phyloP scores from a whole-genome alignment of 1,140 invertebrate species.

The Drosophila virilis region DNA sequence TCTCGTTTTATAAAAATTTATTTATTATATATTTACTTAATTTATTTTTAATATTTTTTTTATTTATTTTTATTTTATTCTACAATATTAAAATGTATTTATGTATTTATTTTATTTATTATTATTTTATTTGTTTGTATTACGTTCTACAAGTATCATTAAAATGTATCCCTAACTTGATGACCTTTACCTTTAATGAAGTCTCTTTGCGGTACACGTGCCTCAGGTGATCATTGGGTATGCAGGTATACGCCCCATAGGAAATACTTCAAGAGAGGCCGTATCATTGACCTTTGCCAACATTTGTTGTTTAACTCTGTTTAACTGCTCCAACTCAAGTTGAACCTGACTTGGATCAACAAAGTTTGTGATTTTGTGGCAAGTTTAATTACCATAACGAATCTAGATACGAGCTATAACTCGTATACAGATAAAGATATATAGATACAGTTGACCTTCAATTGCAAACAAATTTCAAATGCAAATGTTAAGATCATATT shows the following conservation, averaged over 20 bases:
- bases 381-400: constrained; percentile 73
- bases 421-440: not conserved
- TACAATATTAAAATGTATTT: no score
- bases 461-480: constrained; percentile 42
- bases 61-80: no score
- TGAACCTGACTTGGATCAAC: constrained; percentile 51
- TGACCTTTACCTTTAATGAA: constrained; percentile 13
- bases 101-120: no score
- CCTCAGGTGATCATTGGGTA: constrained; percentile 36
- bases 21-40: no score
- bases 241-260: constrained; percentile 52
- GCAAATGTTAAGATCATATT: constrained; percentile 27
- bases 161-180: not conserved
- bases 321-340: constrained; percentile 21
- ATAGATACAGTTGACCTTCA: constrained; percentile 51
- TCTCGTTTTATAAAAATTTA: no score
- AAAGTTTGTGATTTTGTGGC: constrained; percentile 44
- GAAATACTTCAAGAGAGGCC: constrained; percentile 32
- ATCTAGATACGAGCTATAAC: constrained; percentile 4
- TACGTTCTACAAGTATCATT: no score
- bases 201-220: constrained; percentile 14
- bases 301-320: constrained; percentile 32
- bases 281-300: constrained; percentile 65
- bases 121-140: no score
- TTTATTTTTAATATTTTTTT: no score